Conservation (phyloP, 2,113 vertebrate genomes). For the Ceyx melanurus region DNA sequence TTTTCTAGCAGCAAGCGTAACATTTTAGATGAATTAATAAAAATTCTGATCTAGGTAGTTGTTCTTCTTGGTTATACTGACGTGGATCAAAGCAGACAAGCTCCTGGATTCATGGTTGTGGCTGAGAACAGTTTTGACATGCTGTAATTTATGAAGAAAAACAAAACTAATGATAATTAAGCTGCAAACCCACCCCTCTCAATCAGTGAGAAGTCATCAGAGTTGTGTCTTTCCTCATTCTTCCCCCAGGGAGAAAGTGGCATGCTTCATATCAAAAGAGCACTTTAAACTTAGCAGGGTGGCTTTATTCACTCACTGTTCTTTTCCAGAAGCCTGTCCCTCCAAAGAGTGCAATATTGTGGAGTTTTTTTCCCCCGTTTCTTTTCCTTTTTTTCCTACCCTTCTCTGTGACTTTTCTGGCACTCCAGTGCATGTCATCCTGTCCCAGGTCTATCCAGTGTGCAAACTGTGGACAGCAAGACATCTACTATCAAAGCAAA, state of each 20-base stretch:
- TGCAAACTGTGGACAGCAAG: neutral
- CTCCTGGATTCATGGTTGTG: accelerated
- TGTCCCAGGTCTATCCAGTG: neutral
- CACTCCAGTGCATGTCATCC: neutral
- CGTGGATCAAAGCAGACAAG: neutral
- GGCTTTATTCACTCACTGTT: conserved; percentile 18
- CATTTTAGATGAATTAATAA: neutral
- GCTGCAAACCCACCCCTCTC: neutral
- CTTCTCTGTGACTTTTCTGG: neutral
- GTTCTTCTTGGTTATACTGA: neutral
- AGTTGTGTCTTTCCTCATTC: neutral
- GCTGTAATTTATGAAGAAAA: neutral
- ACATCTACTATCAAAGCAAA: neutral
- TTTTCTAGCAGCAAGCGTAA: neutral
- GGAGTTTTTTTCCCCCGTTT: accelerated
- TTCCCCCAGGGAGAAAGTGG: neutral
- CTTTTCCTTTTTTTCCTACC: neutral
- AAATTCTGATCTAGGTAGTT: neutral
- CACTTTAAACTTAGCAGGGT: conserved; percentile 26
- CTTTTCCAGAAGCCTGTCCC: neutral
- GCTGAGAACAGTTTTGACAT: neutral
- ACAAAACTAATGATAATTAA: neutral
- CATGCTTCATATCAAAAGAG: conserved; percentile 6
- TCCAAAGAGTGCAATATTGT: neutral
- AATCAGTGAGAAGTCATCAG: neutral